Evolutionary conservation across 2,113 vertebrate species (phyloP).

Genomic region (Gracilinanus agilis): DNA sequence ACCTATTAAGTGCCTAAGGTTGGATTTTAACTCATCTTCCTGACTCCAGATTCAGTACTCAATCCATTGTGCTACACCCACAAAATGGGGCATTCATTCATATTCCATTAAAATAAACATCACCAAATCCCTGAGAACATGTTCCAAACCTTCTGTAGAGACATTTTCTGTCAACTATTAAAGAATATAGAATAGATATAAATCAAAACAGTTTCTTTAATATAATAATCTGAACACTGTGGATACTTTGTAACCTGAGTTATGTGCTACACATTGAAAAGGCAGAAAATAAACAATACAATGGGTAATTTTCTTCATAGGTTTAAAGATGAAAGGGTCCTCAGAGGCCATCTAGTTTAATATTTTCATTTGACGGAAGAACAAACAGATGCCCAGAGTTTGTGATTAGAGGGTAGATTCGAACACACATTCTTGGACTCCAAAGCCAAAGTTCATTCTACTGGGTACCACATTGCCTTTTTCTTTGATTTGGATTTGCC

Average conservation of each 20-base stretch:
- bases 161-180: neutral
- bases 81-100: neutral
- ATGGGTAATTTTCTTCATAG: neutral
- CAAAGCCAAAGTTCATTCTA: neutral
- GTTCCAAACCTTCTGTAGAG: neutral
- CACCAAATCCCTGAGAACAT: neutral
- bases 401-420: neutral
- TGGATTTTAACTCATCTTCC: too few species aligned
- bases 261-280: neutral
- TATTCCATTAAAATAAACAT: neutral
- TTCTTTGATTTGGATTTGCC: neutral
- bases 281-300: neutral
- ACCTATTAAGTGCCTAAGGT: too few species aligned
- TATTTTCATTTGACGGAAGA: neutral
- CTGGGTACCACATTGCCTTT: neutral
- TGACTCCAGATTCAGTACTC: too few species aligned
- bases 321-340: neutral
- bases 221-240: neutral
- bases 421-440: neutral
- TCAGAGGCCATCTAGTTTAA: neutral
- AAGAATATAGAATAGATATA: neutral
- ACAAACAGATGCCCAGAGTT: neutral
- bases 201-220: neutral
- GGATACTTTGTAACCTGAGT: neutral
- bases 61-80: too few species aligned